Evolutionary conservation across 2,113 vertebrate genomes (phyloP), one percentile per base, ranked within the genome.

Genomic region (Australoheros scitulus): DNA sequence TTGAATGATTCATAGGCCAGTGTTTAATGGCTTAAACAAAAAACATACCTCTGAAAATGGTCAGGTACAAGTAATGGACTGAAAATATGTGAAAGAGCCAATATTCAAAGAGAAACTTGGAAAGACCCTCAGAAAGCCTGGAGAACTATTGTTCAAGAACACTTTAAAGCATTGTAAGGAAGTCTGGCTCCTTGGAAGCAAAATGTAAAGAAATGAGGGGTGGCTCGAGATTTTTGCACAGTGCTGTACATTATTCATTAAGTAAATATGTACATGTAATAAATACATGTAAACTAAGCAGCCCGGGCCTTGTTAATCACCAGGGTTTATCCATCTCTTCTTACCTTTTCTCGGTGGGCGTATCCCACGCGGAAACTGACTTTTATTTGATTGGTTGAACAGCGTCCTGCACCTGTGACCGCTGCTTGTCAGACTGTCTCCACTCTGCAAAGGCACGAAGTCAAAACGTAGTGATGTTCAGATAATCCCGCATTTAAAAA

Each of bases 351-450:
- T 4, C 0, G 32, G 22, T 61, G 61, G 82, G 85, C 84, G 86
- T 83, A 10, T 41, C 1, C 22, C 60, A 61, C 74, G 5, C 52
- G 76, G 6, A n/a, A 52, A 11, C 56, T 10, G 22, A 7, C 34
- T 88, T 78, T 61, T 76, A 77, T 77, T 2, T 90, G 89, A 94
- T 93, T 94, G 88, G 92, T 18, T 32, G 81, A 83, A 63, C 7
- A 47, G 55, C 38, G 29, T 7, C 2, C 41, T 55, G 41, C 91
- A 91, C 89, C 90, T 89, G 87, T 56, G 83, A 4, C 75, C 20
- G 65, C 77, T 58, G 79, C 20, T 18, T 7, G 64, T 7, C 56
- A 55, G 22, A n/a, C 36, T 6, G 2, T 11, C 15, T 3, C 14
- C 1, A 1, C 8, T 32, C 11, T 15, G 34, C 29, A 20, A 11